Percentiles rank a stretch among this genome's conserved stretches.
Conservation (phyloP, 2,797 vertebrate genomes). For the Poecilia gillii region DNA sequence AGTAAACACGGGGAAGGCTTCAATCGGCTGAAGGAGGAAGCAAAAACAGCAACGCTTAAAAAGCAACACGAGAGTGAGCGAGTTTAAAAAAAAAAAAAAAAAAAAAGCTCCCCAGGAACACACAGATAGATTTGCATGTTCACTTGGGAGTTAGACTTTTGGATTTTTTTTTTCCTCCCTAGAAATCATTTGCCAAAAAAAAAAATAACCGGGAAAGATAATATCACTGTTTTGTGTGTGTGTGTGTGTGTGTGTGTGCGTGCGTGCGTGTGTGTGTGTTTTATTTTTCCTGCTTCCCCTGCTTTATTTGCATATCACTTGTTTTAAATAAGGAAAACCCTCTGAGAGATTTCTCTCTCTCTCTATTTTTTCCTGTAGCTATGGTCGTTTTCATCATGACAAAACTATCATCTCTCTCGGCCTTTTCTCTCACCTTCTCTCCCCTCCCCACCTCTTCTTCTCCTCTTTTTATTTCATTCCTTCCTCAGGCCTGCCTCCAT, state of each 20-base stretch:
- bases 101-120: constrained; percentile 66
- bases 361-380: constrained; percentile 48
- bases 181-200: constrained; percentile 73
- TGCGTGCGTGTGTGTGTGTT: too few relatives aligned
- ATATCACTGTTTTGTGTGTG: constrained; percentile 71
- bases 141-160: constrained; percentile 75
- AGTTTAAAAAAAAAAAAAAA: constrained; percentile 15
- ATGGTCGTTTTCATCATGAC: constrained; percentile 40
- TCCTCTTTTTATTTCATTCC: constrained; percentile 38
- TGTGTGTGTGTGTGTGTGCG: too few relatives aligned
- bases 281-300: constrained; percentile 53
- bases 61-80: constrained; percentile 65
- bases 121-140: constrained; percentile 73
- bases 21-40: constrained; percentile 55
- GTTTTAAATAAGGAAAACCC: constrained; percentile 74
- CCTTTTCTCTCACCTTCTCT: constrained; percentile 7
- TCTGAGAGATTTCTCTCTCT: constrained; percentile 51
- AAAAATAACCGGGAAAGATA: constrained; percentile 71
- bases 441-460: constrained; percentile 2
- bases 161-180: constrained; percentile 63
- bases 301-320: constrained; percentile 77
- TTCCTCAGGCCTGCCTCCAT: constrained; percentile 54
- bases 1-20: constrained; percentile 70
- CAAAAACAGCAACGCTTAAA: constrained; percentile 59
- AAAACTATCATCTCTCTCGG: constrained; percentile 32